Evolutionary conservation across 92 coral and sea anemone species (phyloP), one percentile per base, ranked within the genome.

Genomic region (Epizoanthus scotinus): DNA sequence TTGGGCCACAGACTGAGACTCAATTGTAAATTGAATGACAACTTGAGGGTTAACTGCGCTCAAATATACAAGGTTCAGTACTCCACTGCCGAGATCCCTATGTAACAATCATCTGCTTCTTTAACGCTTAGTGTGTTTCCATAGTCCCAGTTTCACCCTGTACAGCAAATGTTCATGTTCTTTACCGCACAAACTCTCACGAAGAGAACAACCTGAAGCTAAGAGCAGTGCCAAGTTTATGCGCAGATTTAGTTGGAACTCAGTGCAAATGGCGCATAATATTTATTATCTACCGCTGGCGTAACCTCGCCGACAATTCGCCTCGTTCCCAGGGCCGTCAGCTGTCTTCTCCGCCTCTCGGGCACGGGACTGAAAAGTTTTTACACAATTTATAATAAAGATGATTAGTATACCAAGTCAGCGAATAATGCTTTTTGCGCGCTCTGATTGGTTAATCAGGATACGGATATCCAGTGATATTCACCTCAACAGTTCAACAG

Each of bases 211-310:
- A 26, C n/a, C n/a, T n/a, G n/a, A n/a, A n/a, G n/a, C n/a, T n/a
- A n/a, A n/a, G n/a, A n/a, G n/a, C 17, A 5, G 52, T 44, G 52
- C 52, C 67, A 62, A 62, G 67, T 62, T 64, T 64, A 64, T 64
- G 69, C 69, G 44, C 69, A 64, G 34, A 64, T 6, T 15, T 6
- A 3, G 8, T 8, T 64, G 44, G 36, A 29, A 64, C 19, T 64
- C 18, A 18, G 31, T 64, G 31, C 2, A 64, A 26, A 26, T 38
- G 8, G 47, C 69, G 69, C 69, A 64, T 64, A 64, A 13, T 62
- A 8, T 64, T 64, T n/a, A 28, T 14, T 22, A 20, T 29, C 69
- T 3, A 2, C 21, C 10, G 69, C 29, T 64, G 26, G 69, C 69
- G 44, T 38, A 44, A 44, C 52, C 69, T 29, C 15, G 8, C 27